Percentiles rank a stretch among this genome's conserved stretches.
Evolutionary conservation across 2,113 vertebrate species (phyloP).

Genomic region (Mustelus asterias): DNA sequence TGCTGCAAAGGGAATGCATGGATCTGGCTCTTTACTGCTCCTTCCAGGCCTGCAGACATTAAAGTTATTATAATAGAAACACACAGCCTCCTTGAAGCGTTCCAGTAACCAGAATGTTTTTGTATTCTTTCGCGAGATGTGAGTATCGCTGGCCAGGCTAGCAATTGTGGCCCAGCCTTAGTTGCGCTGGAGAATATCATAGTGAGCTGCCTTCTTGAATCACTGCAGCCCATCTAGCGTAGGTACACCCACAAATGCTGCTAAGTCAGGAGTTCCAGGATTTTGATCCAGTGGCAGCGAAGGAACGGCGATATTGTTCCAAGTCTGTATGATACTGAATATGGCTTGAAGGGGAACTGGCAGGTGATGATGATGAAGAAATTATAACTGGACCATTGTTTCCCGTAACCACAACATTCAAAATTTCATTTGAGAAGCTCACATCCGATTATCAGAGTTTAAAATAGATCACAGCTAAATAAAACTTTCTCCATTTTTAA

Average conservation of each 20-base stretch:
- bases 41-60: neutral
- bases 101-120: neutral
- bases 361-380: neutral
- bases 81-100: neutral
- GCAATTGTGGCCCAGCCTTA: too few relatives aligned
- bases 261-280: too few relatives aligned
- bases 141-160: too few relatives aligned
- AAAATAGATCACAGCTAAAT: neutral
- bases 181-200: too few relatives aligned
- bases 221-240: too few relatives aligned
- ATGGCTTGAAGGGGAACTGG: neutral
- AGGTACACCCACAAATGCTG: too few relatives aligned
- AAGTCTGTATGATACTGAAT: neutral
- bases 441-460: neutral
- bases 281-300: too few relatives aligned
- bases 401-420: neutral
- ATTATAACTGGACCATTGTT: neutral
- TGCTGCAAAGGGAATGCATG: neutral
- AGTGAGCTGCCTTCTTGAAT: too few relatives aligned
- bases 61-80: neutral
- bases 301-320: neutral
- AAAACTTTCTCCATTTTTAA: neutral
- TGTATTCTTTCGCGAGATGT: too few relatives aligned
- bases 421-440: neutral
- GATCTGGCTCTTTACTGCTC: neutral